Percentiles rank a stretch among this genome's conserved stretches.
phyloP scores from a whole-genome alignment of 2,888 invertebrate species.

The Torymus texanus region DNA sequence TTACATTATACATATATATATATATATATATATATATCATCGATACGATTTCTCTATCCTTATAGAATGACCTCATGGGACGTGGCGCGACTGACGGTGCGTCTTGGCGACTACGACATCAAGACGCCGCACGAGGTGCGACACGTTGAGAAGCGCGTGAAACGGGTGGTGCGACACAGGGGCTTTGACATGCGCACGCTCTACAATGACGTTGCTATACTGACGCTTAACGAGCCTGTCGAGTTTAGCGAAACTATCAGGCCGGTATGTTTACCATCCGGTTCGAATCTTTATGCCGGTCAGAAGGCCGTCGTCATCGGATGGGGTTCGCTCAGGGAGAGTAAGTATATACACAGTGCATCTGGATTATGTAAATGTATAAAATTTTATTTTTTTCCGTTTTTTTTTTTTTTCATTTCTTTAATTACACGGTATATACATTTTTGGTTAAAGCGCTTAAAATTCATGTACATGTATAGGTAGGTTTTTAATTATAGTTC shows the following conservation, averaged over 20 bases:
- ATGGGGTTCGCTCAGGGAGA: slow-evolving; percentile 90
- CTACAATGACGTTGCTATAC: slow-evolving; percentile 90
- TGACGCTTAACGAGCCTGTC: slow-evolving; percentile 87
- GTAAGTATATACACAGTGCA: slow-evolving; percentile 75
- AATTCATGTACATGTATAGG: background rate
- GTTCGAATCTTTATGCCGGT: slow-evolving; percentile 81
- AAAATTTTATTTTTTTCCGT: too few relatives aligned
- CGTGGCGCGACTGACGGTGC: slow-evolving; percentile 87
- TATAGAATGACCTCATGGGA: slow-evolving; percentile 92
- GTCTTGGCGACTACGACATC: slow-evolving; percentile 90
- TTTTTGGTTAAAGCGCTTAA: background rate
- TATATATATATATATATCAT: too few relatives aligned
- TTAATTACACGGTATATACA: slow-evolving; percentile 11
- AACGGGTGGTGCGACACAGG: slow-evolving; percentile 88
- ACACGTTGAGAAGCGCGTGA: slow-evolving; percentile 87
- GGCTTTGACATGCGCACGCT: slow-evolving; percentile 89
- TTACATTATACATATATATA: too few relatives aligned
- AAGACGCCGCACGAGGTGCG: slow-evolving; percentile 84
- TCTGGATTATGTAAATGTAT: too few relatives aligned
- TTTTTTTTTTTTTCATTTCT: slow-evolving; percentile 8
- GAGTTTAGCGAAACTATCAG: slow-evolving; percentile 83
- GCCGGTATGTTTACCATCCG: slow-evolving; percentile 86
- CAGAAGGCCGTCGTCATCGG: slow-evolving; percentile 88
- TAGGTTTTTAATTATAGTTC: too few relatives aligned
- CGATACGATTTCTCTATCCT: background rate